These are phyloP conservation scores for Volucella inflata DNA, from an alignment of 2,888 invertebrate genomes.

Conservation along the genomic window DNA sequence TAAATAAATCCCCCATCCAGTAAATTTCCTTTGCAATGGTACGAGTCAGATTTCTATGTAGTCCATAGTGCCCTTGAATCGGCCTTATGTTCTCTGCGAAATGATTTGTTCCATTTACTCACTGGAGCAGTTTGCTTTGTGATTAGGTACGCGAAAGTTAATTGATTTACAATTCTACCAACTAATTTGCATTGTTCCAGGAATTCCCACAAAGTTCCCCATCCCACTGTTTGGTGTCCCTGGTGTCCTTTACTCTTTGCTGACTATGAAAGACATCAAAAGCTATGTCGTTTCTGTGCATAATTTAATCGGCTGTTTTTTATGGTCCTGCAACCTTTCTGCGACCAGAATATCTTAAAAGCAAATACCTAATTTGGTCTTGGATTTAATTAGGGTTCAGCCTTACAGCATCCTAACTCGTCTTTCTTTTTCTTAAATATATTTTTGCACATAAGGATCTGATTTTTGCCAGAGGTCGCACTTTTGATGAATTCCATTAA, in stretches of 20 bases:
- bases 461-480: constrained; percentile 12
- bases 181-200: constrained; percentile 67
- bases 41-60: too few species aligned
- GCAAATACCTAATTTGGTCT: constrained; percentile 30
- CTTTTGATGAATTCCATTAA: constrained; percentile 8
- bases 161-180: constrained; percentile 72
- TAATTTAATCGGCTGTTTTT: constrained; percentile 44
- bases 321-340: constrained; percentile 25
- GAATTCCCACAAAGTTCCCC: background rate
- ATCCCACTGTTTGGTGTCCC: too few species aligned
- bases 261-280: constrained; percentile 51
- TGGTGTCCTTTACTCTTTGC: background rate
- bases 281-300: constrained; percentile 25
- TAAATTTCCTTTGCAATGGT: background rate
- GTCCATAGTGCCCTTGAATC: background rate
- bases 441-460: background rate
- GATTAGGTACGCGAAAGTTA: constrained; percentile 73
- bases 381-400: constrained; percentile 54
- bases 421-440: background rate
- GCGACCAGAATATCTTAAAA: constrained; percentile 37
- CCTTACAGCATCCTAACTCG: background rate
- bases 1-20: constrained; percentile 70
- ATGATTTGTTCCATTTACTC: constrained; percentile 69
- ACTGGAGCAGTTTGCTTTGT: constrained; percentile 59
- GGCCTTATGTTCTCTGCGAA: constrained; percentile 36